Evolutionary conservation across 2,113 vertebrate species (phyloP).

Genomic region (Stegostoma tigrinum): DNA sequence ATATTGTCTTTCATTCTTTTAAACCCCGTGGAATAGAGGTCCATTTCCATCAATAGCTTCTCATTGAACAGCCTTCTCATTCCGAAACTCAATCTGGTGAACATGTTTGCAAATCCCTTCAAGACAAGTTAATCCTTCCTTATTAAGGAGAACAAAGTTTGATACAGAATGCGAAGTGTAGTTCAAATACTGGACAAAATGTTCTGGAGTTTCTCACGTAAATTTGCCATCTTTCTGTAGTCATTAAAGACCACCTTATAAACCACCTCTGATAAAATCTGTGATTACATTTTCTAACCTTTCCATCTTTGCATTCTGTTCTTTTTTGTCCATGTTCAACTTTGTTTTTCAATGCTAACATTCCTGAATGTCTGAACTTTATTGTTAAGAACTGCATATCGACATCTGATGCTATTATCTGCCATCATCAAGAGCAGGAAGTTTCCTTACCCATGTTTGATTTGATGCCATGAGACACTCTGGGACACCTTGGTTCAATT

Average conservation of each 20-base stretch:
- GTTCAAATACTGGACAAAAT: background rate
- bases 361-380: background rate
- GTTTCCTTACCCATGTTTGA: too few relatives aligned
- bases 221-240: background rate
- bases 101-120: background rate
- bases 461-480: too few relatives aligned
- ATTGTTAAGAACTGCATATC: background rate
- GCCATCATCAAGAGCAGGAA: too few relatives aligned
- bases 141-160: background rate
- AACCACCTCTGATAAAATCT: background rate
- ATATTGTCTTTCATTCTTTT: background rate
- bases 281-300: background rate
- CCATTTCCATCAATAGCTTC: background rate
- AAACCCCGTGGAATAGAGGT: background rate
- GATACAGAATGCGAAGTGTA: background rate
- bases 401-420: too few relatives aligned
- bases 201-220: background rate
- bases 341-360: background rate
- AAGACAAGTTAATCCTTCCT: background rate
- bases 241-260: background rate
- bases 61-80: background rate
- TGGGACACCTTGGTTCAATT: too few relatives aligned
- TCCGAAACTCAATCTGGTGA: background rate
- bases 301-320: background rate
- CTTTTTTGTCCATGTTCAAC: background rate